A percentile compares a stretch with the other conserved stretches of the same genome.
Conservation (phyloP, 2,888 invertebrate species). For the Agriopis leucophaearia region DNA sequence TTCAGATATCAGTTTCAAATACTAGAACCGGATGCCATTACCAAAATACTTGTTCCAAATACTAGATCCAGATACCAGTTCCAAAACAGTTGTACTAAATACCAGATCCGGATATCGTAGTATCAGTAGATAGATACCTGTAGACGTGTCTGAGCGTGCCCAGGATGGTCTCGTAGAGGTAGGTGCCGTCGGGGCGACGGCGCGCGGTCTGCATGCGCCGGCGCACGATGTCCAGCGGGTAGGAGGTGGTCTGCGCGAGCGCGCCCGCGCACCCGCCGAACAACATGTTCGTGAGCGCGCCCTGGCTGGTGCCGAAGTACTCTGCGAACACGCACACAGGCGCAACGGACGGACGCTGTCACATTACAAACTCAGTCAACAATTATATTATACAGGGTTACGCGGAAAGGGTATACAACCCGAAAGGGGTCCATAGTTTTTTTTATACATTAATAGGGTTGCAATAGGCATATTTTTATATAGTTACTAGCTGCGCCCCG, state of each 20-base stretch:
- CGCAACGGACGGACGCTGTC: no score
- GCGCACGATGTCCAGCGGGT: slow-evolving; percentile 97
- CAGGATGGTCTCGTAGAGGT: slow-evolving; percentile 88
- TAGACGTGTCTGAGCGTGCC: slow-evolving; percentile 90
- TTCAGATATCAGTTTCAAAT: neutral
- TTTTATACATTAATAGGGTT: no score
- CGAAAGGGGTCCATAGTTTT: no score
- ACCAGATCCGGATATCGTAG: no score
- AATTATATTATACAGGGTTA: no score
- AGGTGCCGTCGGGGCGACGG: slow-evolving; percentile 71
- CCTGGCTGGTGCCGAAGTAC: slow-evolving; percentile 54
- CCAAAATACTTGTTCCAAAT: neutral
- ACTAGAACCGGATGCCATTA: no score
- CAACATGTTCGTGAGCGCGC: slow-evolving; percentile 88
- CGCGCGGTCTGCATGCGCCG: slow-evolving; percentile 88
- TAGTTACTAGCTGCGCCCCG: no score
- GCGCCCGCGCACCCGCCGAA: slow-evolving; percentile 97
- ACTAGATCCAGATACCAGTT: no score
- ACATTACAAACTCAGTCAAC: no score
- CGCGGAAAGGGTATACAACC: no score
- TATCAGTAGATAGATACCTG: slow-evolving; percentile 83
- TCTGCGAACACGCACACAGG: slow-evolving; percentile 53
- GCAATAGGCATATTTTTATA: no score
- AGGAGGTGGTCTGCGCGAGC: slow-evolving; percentile 97
- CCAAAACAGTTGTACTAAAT: no score